Percentiles rank a stretch among this genome's conserved stretches.
These are phyloP conservation scores for Hirundo rustica DNA, from an alignment of 2,797 vertebrate species.

Conservation along the genomic window DNA sequence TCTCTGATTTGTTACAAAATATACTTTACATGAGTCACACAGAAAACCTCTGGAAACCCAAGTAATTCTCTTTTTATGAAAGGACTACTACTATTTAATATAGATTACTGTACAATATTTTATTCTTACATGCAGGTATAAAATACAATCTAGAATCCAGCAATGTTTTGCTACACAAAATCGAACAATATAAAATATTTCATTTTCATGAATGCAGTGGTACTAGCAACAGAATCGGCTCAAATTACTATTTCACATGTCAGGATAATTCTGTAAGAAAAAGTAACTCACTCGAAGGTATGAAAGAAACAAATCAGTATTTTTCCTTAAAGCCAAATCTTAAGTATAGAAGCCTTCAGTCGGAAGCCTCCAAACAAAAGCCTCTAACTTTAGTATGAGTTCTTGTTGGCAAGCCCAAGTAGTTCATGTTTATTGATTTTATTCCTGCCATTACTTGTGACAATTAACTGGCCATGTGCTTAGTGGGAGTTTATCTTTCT, in stretches of 20 bases:
- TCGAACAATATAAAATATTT: conserved; percentile 34
- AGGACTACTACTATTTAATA: background rate
- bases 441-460: background rate
- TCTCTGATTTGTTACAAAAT: background rate
- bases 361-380: background rate
- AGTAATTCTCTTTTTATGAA: conserved; percentile 3
- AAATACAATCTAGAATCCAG: background rate
- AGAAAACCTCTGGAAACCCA: background rate
- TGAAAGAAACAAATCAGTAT: background rate
- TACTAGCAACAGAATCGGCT: conserved; percentile 21
- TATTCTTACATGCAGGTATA: background rate
- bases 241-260: background rate
- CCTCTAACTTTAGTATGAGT: background rate
- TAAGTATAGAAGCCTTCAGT: background rate
- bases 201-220: conserved; percentile 9
- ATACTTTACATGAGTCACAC: background rate
- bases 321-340: background rate
- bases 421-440: background rate
- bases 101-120: background rate
- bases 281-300: background rate
- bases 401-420: background rate
- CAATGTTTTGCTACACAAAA: background rate
- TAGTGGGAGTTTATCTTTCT: background rate
- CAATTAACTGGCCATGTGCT: background rate
- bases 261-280: background rate